Base-by-base conservation (phyloP, 2,797 vertebrate species). In the Esox lucius region DNA sequence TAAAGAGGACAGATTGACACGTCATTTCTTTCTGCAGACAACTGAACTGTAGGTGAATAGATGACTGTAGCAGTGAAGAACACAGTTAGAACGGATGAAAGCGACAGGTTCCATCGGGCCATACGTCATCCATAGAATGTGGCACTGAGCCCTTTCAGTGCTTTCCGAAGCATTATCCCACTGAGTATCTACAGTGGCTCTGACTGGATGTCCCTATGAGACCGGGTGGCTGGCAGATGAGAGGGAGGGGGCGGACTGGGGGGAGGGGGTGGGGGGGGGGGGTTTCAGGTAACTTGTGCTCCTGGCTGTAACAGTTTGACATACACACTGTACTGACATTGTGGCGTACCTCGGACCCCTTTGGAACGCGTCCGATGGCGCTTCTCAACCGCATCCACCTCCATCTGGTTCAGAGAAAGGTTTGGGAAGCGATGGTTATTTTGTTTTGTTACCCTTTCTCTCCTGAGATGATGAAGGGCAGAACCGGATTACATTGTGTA, bases 291-390 rank as follows among this genome's bases (percentile, higher is more conserved):
- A n/a, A n/a, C n/a, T n/a, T n/a, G n/a, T 17, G 48, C 28, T 70
- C 67, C 51, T 80, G 88, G 88, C 42, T 46, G 42, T 46, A 46
- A 66, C 87, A 90, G 88, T 93, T 80, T 91, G 1, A 71, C 26
- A 53, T 48, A 49, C 15, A 49, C 5, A 93, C 91, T 64, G 56
- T 49, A 22, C 39, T 74, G 56, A 59, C 22, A 59, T 12, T 9
- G 22, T 59, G 22, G n/a, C 15, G 0, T 95, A 98, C 97, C 97
- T 97, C 96, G 91, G 90, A 96, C 95, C 92, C 97, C 97, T 96
- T 97, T 98, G 93, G 97, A 99, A 89, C 97, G 95, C 59, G 97
- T 99, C 93, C 97, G 96, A 92, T 98, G 97, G 83, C 96, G 96
- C 92, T 97, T 98, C 87, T 98, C 97, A 84, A 93, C 95, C 74